These are phyloP conservation scores for Drosophila ananassae DNA, from an alignment of 1,140 invertebrate species.

Conservation along the genomic window DNA sequence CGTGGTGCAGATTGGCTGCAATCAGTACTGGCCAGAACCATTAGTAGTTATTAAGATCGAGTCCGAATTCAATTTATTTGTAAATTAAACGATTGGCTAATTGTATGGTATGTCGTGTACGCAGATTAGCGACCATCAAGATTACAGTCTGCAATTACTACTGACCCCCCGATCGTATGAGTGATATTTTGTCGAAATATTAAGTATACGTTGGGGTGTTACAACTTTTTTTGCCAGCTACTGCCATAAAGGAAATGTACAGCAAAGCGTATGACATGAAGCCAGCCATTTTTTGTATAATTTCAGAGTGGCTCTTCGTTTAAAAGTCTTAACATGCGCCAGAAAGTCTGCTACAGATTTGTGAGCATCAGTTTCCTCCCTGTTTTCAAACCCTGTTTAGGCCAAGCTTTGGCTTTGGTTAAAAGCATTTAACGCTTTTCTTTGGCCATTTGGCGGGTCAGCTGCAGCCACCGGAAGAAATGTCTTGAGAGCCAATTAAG, in stretches of 20 bases:
- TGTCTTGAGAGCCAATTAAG: conserved; percentile 59
- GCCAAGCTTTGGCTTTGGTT: background rate
- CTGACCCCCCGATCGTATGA: conserved; percentile 2
- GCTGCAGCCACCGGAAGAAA: conserved; percentile 47
- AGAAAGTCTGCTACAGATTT: conserved; percentile 15
- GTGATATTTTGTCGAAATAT: conserved; percentile 40
- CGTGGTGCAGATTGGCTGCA: conserved; percentile 10
- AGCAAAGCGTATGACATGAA: background rate
- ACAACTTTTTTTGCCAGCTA: background rate
- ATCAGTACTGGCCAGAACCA: conserved; percentile 45
- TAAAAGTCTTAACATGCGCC: background rate
- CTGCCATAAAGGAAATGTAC: conserved; percentile 7
- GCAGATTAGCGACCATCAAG: conserved; percentile 39
- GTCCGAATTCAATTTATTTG: conserved; percentile 65
- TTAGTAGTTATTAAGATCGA: conserved; percentile 66
- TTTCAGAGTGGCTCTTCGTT: background rate
- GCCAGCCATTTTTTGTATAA: background rate
- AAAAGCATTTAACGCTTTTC: conserved; percentile 1
- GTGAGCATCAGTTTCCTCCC: no score
- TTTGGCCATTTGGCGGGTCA: conserved; percentile 22
- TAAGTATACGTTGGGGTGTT: conserved; percentile 41
- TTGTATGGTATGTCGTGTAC: conserved; percentile 27
- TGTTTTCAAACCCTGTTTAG: background rate
- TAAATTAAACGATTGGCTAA: conserved; percentile 53
- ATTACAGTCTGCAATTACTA: conserved; percentile 7